Percentiles rank a stretch among this genome's conserved stretches.
These are phyloP conservation scores for Drosophila mulleri DNA, from an alignment of 2,888 invertebrate species.

Conservation along the genomic window DNA sequence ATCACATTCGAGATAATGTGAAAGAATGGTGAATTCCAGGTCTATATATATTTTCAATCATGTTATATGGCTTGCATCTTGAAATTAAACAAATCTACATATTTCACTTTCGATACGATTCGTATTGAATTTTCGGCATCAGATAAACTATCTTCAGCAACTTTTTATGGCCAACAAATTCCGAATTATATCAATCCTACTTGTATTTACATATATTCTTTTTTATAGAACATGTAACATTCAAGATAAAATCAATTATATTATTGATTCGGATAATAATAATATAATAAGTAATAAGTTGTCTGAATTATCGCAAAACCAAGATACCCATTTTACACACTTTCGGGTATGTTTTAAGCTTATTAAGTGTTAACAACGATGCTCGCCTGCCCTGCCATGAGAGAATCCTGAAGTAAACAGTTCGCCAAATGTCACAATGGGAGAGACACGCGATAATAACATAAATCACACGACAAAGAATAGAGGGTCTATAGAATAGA, in stretches of 20 bases:
- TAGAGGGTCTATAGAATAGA: neutral
- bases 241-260: too few species aligned
- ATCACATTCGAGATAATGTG: too few species aligned
- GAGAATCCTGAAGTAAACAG: conserved; percentile 23
- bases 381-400: conserved; percentile 22
- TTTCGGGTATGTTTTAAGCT: neutral
- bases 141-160: too few species aligned
- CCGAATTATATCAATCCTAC: too few species aligned
- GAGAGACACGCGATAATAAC: conserved; percentile 39
- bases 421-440: conserved; percentile 40
- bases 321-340: neutral
- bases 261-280: neutral
- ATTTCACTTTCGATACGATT: too few species aligned
- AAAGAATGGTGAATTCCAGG: too few species aligned
- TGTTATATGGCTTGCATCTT: too few species aligned
- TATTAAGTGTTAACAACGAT: conserved; percentile 41
- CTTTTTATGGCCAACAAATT: too few species aligned
- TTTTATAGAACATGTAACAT: neutral
- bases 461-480: conserved; percentile 25
- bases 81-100: too few species aligned
- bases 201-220: too few species aligned
- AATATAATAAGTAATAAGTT: neutral
- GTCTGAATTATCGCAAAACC: neutral
- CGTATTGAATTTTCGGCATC: too few species aligned
- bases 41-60: too few species aligned